Evolutionary conservation across 1,140 invertebrate genomes (phyloP).

Genomic region (Bombus balteatus): DNA sequence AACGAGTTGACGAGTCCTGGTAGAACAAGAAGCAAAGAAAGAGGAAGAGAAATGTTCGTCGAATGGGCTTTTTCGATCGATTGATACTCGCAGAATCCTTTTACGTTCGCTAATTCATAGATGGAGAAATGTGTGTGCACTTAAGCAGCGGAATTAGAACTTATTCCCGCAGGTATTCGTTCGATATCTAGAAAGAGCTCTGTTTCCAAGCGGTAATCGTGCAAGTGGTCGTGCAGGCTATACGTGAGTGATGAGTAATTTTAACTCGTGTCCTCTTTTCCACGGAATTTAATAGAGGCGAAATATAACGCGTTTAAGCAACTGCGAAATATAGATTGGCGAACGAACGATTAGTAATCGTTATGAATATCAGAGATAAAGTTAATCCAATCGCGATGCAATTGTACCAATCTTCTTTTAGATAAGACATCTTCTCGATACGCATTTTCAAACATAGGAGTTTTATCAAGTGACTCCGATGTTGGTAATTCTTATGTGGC

Average conservation of each 20-base stretch:
- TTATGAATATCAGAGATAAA: neutral
- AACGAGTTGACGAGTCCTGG: neutral
- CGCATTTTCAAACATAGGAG: neutral
- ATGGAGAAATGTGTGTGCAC: too few species aligned
- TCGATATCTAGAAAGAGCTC: conserved; percentile 6
- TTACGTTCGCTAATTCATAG: neutral
- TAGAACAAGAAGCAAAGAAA: neutral
- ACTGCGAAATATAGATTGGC: neutral
- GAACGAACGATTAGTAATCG: neutral
- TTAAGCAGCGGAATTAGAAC: neutral
- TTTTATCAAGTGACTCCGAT: neutral
- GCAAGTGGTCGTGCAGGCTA: neutral
- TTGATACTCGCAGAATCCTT: neutral
- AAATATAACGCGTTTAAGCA: neutral
- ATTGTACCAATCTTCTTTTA: neutral
- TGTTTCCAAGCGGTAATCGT: neutral
- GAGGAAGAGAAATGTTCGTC: neutral
- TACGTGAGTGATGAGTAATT: conserved; percentile 20
- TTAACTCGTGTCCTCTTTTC: conserved; percentile 27
- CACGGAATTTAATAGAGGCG: conserved; percentile 8
- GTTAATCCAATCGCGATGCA: neutral
- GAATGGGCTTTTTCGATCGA: neutral
- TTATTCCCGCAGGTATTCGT: too few species aligned
- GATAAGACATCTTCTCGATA: neutral
- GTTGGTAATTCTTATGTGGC: neutral